Evolutionary conservation across 1,140 invertebrate species (phyloP).

Genomic region (Brachionus rotundiformis): DNA sequence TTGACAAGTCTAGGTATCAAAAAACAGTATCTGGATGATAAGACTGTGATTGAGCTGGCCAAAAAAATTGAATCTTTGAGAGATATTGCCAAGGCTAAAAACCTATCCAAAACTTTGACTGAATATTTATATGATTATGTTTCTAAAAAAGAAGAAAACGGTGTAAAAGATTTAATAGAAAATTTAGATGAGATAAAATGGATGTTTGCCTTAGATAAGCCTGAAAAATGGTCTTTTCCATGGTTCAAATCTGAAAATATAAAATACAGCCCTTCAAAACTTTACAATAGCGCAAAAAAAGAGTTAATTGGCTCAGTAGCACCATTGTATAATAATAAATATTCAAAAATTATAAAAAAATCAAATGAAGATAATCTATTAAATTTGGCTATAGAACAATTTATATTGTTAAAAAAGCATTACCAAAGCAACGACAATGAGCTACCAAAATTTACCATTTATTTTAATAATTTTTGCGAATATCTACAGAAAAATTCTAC

Average conservation of each 20-base stretch:
- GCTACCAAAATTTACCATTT: background rate
- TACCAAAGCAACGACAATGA: background rate
- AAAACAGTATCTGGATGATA: background rate
- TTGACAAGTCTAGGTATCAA: background rate
- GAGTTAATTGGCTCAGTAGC: slow-evolving; percentile 1
- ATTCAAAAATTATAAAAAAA: background rate
- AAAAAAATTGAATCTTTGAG: background rate
- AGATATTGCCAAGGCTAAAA: background rate
- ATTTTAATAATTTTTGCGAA: background rate
- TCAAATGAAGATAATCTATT: background rate
- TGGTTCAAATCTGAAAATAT: background rate
- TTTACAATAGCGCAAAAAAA: background rate
- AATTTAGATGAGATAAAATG: background rate
- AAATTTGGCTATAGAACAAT: background rate
- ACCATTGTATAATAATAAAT: background rate
- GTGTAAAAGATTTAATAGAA: background rate
- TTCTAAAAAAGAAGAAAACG: background rate
- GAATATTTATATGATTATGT: slow-evolving; percentile 8
- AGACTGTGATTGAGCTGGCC: background rate
- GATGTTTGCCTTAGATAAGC: background rate
- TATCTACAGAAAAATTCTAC: slow-evolving; percentile 15
- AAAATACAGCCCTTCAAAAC: background rate
- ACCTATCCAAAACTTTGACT: background rate
- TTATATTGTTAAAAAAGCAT: background rate
- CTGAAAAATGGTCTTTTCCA: background rate